A percentile compares a stretch with the other conserved stretches of the same genome.
Evolutionary conservation across 2,797 vertebrate genomes (phyloP).

Genomic region (Chlorospingus flavigularis): DNA sequence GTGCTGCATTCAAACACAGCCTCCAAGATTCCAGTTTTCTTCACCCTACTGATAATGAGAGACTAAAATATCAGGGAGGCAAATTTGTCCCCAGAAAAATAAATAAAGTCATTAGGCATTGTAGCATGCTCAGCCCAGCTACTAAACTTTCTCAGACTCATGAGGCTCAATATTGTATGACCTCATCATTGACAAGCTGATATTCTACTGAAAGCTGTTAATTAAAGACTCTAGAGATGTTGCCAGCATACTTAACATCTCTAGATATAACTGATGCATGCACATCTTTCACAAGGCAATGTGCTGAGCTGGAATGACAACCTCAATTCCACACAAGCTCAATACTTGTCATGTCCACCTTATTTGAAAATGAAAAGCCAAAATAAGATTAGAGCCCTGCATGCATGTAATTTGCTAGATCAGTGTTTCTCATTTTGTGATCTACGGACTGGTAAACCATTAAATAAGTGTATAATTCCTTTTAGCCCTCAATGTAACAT

Average conservation of each 20-base stretch:
- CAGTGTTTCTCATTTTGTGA: background rate
- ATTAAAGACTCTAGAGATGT: background rate
- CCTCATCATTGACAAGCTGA: background rate
- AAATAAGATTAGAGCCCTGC: background rate
- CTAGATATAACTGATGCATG: background rate
- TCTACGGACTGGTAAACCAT: background rate
- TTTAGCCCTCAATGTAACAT: background rate
- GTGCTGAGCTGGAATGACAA: background rate
- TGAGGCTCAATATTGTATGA: background rate
- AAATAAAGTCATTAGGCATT: background rate
- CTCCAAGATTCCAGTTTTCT: background rate
- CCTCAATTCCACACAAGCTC: background rate
- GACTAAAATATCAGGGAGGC: background rate
- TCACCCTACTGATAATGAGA: background rate
- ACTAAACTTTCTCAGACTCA: background rate
- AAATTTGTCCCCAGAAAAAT: background rate
- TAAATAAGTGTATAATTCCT: background rate
- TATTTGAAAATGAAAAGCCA: background rate
- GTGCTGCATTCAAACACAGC: background rate
- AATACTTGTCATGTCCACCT: background rate
- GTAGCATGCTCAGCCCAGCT: background rate
- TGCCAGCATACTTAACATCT: background rate
- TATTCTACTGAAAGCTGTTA: background rate
- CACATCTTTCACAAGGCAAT: background rate
- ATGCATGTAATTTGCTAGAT: background rate